These are phyloP conservation scores for Ardeotis arabs DNA, from an alignment of 2,113 vertebrate species.

Conservation along the genomic window DNA sequence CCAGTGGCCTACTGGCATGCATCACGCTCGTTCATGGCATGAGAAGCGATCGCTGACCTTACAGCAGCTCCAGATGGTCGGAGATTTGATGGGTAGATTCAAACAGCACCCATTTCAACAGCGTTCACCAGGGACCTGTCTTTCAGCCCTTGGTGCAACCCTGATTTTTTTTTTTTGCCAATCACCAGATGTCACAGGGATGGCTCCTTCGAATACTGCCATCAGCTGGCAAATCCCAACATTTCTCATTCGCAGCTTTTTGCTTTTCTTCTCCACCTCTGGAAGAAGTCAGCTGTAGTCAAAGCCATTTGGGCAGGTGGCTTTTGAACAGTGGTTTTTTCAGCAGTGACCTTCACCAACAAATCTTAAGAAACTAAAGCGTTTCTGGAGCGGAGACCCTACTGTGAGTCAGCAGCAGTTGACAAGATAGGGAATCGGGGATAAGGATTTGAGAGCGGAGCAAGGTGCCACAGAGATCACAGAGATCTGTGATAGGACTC, in stretches of 20 bases:
- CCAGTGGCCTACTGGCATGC: not conserved
- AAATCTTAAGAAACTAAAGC: not conserved
- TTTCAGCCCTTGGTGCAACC: not conserved
- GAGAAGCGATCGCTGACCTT: not conserved
- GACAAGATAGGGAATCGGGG: not conserved
- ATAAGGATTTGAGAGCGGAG: not conserved
- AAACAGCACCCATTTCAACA: not conserved
- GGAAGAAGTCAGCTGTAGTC: not conserved
- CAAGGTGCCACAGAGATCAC: not conserved
- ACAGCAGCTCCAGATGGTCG: not conserved
- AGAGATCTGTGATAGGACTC: not conserved
- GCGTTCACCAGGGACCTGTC: not conserved
- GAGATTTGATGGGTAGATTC: not conserved
- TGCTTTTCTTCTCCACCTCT: not conserved
- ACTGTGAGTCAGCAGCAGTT: not conserved
- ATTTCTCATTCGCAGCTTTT: not conserved
- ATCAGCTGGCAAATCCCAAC: slow-evolving; percentile 62
- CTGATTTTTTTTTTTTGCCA: not conserved
- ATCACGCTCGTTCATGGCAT: not conserved
- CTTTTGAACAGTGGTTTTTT: not conserved
- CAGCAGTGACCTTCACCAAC: not conserved
- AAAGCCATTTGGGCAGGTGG: not conserved
- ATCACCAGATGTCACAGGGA: not conserved
- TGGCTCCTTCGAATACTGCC: slow-evolving; percentile 50
- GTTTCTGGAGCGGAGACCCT: not conserved